These are phyloP conservation scores for Vanacampus margaritifer DNA, from an alignment of 2,113 vertebrate species.

Conservation along the genomic window DNA sequence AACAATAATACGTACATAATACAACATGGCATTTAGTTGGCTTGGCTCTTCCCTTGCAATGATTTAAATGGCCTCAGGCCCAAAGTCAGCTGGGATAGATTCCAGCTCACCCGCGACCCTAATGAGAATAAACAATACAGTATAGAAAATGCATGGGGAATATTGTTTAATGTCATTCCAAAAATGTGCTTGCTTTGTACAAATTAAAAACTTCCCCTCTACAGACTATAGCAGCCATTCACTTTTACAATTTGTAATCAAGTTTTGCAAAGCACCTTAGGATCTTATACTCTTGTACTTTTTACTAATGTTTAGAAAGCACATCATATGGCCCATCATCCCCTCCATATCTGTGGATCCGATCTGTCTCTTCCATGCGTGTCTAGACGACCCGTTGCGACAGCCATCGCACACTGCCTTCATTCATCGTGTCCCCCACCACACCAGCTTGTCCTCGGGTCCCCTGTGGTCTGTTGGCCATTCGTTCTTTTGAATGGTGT, in stretches of 20 bases:
- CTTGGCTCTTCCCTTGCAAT: too few relatives aligned
- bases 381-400: not conserved
- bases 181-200: not conserved
- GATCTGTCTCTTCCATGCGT: not conserved
- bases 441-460: slow-evolving; percentile 15
- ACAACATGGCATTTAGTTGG: too few relatives aligned
- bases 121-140: not conserved
- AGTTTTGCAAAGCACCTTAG: too few relatives aligned
- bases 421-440: slow-evolving; percentile 15
- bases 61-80: not conserved
- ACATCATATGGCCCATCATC: not conserved
- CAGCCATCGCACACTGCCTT: not conserved
- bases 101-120: too few relatives aligned
- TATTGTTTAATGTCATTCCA: not conserved
- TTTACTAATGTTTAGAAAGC: not conserved
- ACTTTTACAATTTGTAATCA: not conserved
- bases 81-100: too few relatives aligned
- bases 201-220: not conserved
- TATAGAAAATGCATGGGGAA: not conserved
- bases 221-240: not conserved
- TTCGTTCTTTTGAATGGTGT: slow-evolving; percentile 2
- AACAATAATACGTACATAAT: too few relatives aligned
- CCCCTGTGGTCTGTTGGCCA: slow-evolving; percentile 6
- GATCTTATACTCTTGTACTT: not conserved
- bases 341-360: not conserved